Percentiles rank a stretch among this genome's conserved stretches.
phyloP scores from a whole-genome alignment of 2,888 invertebrate species.

The Hypercompe scribonia region DNA sequence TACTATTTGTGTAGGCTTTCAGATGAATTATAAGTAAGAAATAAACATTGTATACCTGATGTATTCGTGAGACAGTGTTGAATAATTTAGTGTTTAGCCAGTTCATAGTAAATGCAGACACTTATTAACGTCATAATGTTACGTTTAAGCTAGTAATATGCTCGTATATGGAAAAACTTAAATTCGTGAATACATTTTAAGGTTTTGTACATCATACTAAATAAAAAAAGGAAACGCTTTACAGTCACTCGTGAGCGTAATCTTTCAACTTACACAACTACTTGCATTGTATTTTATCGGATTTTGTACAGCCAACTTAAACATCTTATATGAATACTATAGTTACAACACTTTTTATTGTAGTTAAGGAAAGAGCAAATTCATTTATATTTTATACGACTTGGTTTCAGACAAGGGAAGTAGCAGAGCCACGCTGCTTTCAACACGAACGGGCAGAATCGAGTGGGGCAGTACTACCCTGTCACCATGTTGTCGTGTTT shows the following conservation, averaged over 20 bases:
- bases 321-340: not conserved
- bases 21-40: conserved; percentile 36
- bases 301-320: not conserved
- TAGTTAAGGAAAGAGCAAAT: not conserved
- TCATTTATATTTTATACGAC: not conserved
- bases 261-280: not conserved
- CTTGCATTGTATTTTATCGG: not conserved
- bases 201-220: not conserved
- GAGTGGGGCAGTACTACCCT: too few species aligned
- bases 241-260: not conserved
- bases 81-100: conserved; percentile 31
- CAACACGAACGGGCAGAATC: too few species aligned
- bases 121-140: conserved; percentile 24
- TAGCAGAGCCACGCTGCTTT: too few species aligned
- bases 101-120: conserved; percentile 1
- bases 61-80: conserved; percentile 24
- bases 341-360: not conserved
- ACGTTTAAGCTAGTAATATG: not conserved
- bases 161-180: not conserved
- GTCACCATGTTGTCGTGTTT: too few species aligned
- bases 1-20: conserved; percentile 25
- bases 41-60: conserved; percentile 12
- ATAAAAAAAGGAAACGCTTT: not conserved
- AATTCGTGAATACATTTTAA: not conserved
- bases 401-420: too few species aligned